Evolutionary conservation across 1,140 invertebrate genomes (phyloP).

Genomic region (Tetragnatha versicolor): DNA sequence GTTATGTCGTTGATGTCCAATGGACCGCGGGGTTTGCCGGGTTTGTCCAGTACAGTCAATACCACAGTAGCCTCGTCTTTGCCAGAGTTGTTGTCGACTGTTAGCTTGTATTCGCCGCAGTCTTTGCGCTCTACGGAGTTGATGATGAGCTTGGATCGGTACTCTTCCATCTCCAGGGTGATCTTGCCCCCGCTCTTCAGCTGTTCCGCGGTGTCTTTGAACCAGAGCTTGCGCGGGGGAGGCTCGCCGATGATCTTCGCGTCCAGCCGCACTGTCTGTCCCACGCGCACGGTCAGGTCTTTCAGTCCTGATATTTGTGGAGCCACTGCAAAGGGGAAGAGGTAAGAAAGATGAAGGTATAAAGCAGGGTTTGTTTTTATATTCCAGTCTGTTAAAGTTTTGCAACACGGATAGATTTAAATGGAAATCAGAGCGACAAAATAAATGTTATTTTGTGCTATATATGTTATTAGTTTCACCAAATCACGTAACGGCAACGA

Average conservation of each 20-base stretch:
- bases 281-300: conserved; percentile 85
- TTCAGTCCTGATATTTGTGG: conserved; percentile 80
- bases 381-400: too few relatives aligned
- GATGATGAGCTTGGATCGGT: conserved; percentile 81
- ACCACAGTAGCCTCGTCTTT: conserved; percentile 90
- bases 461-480: too few relatives aligned
- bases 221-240: conserved; percentile 83
- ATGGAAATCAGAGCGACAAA: too few relatives aligned
- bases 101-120: conserved; percentile 84
- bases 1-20: conserved; percentile 89
- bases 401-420: too few relatives aligned
- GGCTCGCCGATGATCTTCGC: conserved; percentile 91
- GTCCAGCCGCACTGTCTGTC: conserved; percentile 83
- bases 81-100: conserved; percentile 90
- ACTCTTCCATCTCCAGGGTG: conserved; percentile 85
- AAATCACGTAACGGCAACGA: too few relatives aligned
- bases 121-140: conserved; percentile 78
- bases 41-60: conserved; percentile 83
- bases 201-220: conserved; percentile 80
- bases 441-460: too few relatives aligned
- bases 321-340: conserved; percentile 75
- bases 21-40: conserved; percentile 90
- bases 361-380: too few relatives aligned
- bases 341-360: too few relatives aligned
- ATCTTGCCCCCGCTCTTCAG: conserved; percentile 73